These are phyloP conservation scores for Sesia apiformis DNA, from an alignment of 2,888 invertebrate species.

Conservation along the genomic window DNA sequence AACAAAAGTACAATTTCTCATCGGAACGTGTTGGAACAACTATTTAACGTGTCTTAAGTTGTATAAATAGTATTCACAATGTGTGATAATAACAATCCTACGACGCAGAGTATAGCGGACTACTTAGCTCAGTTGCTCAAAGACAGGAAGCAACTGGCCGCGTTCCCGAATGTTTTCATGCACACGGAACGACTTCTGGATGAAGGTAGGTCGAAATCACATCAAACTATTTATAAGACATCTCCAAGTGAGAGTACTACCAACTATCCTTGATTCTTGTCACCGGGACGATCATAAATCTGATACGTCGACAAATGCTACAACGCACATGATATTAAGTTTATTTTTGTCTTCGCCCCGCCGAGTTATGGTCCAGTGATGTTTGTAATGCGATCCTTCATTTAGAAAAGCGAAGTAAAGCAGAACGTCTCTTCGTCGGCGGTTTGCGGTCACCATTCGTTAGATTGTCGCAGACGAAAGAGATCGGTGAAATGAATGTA, in stretches of 20 bases:
- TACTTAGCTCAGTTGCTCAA: constrained; percentile 99
- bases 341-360: constrained; percentile 73
- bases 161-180: constrained; percentile 99
- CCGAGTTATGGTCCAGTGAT: constrained; percentile 72
- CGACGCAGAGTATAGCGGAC: constrained; percentile 98
- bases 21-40: constrained; percentile 57
- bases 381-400: constrained; percentile 70
- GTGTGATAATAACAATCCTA: constrained; percentile 77
- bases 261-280: constrained; percentile 47
- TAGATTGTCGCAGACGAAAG: constrained; percentile 57
- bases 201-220: constrained; percentile 86
- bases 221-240: constrained; percentile 40
- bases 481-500: constrained; percentile 58
- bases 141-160: constrained; percentile 99
- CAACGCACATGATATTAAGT: constrained; percentile 72
- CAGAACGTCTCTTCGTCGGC: constrained; percentile 47
- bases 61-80: constrained; percentile 60
- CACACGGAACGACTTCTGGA: constrained; percentile 99
- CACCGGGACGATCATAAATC: constrained; percentile 60
- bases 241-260: constrained; percentile 21
- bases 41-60: constrained; percentile 64
- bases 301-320: constrained; percentile 69
- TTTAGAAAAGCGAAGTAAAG: constrained; percentile 63
- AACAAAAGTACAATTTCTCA: constrained; percentile 65
- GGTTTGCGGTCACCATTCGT: constrained; percentile 64